Base-by-base conservation (phyloP, 1,140 invertebrate species). In the Atta cephalotes region DNA sequence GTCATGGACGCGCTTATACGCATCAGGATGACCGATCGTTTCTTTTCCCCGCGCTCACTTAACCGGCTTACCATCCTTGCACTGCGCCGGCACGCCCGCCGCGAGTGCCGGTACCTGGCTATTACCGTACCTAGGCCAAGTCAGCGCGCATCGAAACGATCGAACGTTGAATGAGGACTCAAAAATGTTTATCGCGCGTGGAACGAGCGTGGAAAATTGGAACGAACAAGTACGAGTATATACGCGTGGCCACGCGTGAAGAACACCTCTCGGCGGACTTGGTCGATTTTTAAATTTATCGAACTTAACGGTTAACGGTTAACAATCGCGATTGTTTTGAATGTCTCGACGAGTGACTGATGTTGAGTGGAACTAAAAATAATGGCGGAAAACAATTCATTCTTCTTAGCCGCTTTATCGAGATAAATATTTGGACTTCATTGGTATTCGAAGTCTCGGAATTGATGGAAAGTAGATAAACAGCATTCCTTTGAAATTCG, bases 21-120 rank as follows among this genome's bases (percentile, higher is more conserved):
- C 90, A 90, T 91, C 89, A 56, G 78, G 87, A 91, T 91, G 90
- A 91, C 87, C 90, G 90, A 91, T 91, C 89, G 90, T 85, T 91
- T 80, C 90, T 90, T 89, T 87, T 63, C 70, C 51, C 60, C 39
- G 56, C 79, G 89, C 70, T 90, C 90, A 84, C 87, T 90, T 91
- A 91, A 91, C 90, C 90, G 90, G 90, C 90, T 90, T 81, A 56
- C 89, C 82, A 79, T 74, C 88, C 72, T 88, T 65, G 62, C 72
- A 71, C 88, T 71, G 62, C 72, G 71, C 88, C 76, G 88, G 53
- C 89, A 86, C 88, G 82, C 88, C 88, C 89, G 84, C 39, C 68
- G 51, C 70, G 68, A 62, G 74, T 62, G 56, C 74, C 56, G 72
- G 85, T 84, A 58, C 74, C 79, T 76, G 51, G 77, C 82, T 68